phyloP scores from a whole-genome alignment of 1,140 invertebrate species.

The Heliconius hermathena region DNA sequence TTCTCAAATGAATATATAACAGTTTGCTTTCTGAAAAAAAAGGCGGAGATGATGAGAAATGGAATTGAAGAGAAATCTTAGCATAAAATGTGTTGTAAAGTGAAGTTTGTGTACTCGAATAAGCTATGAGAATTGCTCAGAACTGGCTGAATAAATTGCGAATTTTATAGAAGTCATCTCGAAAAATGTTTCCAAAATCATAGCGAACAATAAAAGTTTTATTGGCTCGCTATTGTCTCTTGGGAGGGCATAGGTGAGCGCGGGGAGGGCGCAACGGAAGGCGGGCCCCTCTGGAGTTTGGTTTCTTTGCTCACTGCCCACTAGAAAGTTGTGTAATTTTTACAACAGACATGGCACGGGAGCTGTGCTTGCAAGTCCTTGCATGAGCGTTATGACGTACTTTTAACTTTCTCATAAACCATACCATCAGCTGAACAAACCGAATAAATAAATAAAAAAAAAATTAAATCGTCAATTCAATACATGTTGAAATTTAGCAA shows the following conservation, averaged over 20 bases:
- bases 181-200: constrained; percentile 79
- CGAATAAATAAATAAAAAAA: not conserved
- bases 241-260: constrained; percentile 63
- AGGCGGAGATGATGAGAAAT: constrained; percentile 15
- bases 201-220: constrained; percentile 79
- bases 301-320: constrained; percentile 54
- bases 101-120: constrained; percentile 57
- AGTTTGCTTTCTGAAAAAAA: not conserved
- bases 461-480: not conserved
- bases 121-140: constrained; percentile 61
- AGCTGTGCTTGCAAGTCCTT: constrained; percentile 41
- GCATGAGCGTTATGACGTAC: constrained; percentile 19
- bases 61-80: constrained; percentile 51
- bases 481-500: not conserved
- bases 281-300: constrained; percentile 30
- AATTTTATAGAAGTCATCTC: constrained; percentile 79
- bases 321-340: constrained; percentile 68
- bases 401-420: constrained; percentile 6
- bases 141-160: constrained; percentile 72
- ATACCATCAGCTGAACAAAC: not conserved
- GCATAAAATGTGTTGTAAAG: constrained; percentile 51
- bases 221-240: constrained; percentile 76
- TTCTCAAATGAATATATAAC: not conserved
- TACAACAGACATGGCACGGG: constrained; percentile 54
- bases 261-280: constrained; percentile 40